phyloP scores from a whole-genome alignment of 2,888 invertebrate genomes.

The Stegana nigrithorax region DNA sequence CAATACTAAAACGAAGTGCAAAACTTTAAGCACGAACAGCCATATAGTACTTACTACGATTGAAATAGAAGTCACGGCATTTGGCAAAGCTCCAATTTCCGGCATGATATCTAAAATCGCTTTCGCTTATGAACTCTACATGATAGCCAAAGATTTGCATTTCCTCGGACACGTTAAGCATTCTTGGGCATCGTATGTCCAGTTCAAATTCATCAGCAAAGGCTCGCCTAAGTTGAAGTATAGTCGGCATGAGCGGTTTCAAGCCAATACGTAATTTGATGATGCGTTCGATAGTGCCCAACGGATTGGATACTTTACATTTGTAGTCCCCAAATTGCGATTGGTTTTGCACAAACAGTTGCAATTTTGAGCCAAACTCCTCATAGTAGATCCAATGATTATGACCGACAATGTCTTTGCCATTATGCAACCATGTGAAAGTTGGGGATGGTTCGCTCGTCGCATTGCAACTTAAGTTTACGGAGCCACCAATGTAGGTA shows the following conservation, averaged over 20 bases:
- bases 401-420: conserved; percentile 60
- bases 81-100: conserved; percentile 68
- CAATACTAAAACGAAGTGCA: not conserved
- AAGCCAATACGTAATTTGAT: conserved; percentile 71
- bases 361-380: conserved; percentile 64
- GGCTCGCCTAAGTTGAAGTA: conserved; percentile 61
- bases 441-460: conserved; percentile 71
- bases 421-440: conserved; percentile 70
- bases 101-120: conserved; percentile 62
- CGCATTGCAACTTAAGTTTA: conserved; percentile 74
- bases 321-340: conserved; percentile 71
- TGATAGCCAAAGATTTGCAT: conserved; percentile 67
- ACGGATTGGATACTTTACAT: conserved; percentile 71
- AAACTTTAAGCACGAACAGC: not conserved
- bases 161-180: conserved; percentile 56
- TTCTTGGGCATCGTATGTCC: conserved; percentile 64
- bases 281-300: conserved; percentile 70
- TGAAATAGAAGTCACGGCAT: conserved; percentile 63
- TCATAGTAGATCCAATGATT: conserved; percentile 64
- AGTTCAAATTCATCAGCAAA: conserved; percentile 67
- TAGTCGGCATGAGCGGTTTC: conserved; percentile 70
- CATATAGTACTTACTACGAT: conserved; percentile 56
- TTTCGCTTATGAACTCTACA: conserved; percentile 65
- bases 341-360: conserved; percentile 59
- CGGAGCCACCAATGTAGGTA: conserved; percentile 70